phyloP scores from a whole-genome alignment of 2,888 invertebrate genomes.

The Bedellia somnulentella region DNA sequence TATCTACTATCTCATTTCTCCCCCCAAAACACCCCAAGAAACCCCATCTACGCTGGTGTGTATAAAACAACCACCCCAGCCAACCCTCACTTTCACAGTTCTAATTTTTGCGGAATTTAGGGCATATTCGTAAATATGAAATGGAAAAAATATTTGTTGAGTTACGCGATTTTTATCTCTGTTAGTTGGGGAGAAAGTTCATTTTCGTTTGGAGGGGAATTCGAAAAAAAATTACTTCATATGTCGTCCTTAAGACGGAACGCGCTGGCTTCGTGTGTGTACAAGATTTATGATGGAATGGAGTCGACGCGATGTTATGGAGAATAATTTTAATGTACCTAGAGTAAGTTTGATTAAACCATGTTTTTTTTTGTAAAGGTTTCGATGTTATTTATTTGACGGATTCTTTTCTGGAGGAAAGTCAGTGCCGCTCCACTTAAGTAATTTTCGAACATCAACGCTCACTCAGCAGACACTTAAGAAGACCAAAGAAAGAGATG shows the following conservation, averaged over 20 bases:
- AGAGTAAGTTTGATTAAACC: conserved; percentile 1
- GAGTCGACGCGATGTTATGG: conserved; percentile 19
- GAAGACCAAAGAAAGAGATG: not conserved
- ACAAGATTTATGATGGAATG: conserved; percentile 18
- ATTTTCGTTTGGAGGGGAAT: conserved; percentile 20
- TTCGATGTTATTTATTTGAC: not conserved
- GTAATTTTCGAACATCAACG: not conserved
- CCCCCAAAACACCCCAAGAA: conserved; percentile 15
- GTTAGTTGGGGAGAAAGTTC: conserved; percentile 17
- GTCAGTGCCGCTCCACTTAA: not conserved
- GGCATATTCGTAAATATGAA: conserved; percentile 64
- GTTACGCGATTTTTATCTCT: conserved; percentile 22
- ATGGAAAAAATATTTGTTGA: conserved; percentile 60
- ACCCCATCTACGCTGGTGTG: conserved; percentile 22
- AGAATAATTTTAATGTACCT: conserved; percentile 7
- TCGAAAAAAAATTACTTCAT: conserved; percentile 62
- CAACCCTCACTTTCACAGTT: conserved; percentile 53
- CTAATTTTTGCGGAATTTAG: conserved; percentile 64
- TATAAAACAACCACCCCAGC: conserved; percentile 27
- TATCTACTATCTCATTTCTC: conserved; percentile 39
- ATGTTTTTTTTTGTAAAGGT: not conserved
- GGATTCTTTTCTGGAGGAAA: not conserved
- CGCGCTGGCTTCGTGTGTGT: conserved; percentile 57
- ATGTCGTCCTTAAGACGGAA: conserved; percentile 63
- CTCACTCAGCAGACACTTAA: not conserved